Evolutionary conservation across 2,797 vertebrate species (phyloP).

Genomic region (Chloroceryle amazona): DNA sequence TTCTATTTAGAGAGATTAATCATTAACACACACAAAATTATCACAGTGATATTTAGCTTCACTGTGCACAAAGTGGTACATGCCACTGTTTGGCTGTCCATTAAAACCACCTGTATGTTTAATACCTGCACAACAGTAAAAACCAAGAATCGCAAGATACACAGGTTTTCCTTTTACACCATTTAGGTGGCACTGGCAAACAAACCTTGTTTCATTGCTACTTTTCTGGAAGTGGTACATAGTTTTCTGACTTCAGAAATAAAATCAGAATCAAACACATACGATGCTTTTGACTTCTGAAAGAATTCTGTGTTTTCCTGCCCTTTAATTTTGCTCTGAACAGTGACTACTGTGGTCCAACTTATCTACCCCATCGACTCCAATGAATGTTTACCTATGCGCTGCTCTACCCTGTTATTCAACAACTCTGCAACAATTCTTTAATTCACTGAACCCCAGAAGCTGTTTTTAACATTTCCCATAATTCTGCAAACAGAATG

Average conservation of each 20-base stretch:
- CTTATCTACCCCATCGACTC: not conserved
- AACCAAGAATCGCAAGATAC: not conserved
- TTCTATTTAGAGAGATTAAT: not conserved
- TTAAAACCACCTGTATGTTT: not conserved
- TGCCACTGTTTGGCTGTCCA: not conserved
- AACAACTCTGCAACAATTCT: not conserved
- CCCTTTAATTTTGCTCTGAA: not conserved
- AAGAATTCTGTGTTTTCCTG: not conserved
- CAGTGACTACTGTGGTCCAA: not conserved
- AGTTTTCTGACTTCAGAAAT: not conserved
- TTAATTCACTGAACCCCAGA: not conserved
- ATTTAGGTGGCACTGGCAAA: not conserved
- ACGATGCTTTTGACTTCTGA: not conserved
- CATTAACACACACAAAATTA: not conserved
- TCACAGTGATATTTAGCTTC: not conserved
- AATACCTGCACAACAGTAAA: slow-evolving; percentile 7
- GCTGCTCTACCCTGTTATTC: not conserved
- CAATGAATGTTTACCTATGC: not conserved
- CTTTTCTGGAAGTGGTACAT: not conserved
- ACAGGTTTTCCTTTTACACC: not conserved
- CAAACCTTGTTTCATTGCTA: not conserved
- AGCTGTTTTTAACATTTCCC: not conserved
- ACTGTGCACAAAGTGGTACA: not conserved
- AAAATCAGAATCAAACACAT: not conserved
- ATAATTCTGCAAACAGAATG: not conserved